Evolutionary conservation across 2,888 invertebrate species (phyloP).

Genomic region (Agrenia bidenticulata): DNA sequence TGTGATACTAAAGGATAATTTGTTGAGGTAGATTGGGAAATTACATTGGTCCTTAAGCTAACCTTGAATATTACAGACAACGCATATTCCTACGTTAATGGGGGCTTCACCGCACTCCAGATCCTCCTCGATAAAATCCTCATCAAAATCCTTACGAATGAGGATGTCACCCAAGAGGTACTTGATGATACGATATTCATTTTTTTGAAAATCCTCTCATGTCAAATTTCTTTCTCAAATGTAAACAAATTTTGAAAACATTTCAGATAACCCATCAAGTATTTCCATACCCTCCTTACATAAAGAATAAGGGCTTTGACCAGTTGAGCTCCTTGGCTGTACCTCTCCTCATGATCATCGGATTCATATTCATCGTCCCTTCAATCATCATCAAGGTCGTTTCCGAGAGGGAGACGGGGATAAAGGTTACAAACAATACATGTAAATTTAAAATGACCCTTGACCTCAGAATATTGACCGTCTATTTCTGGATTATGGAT

Average conservation of each 20-base stretch:
- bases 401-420: constrained; percentile 64
- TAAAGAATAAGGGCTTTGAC: constrained; percentile 35
- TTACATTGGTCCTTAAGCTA: no score
- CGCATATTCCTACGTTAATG: constrained; percentile 44
- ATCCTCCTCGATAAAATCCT: constrained; percentile 50
- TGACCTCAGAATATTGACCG: no score
- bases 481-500: no score
- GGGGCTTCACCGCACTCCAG: constrained; percentile 50
- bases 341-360: constrained; percentile 58
- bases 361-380: constrained; percentile 61
- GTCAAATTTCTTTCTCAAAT: not conserved
- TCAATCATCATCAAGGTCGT: constrained; percentile 62
- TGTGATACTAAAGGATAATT: no score
- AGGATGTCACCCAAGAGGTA: constrained; percentile 33
- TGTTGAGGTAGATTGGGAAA: no score
- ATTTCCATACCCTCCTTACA: constrained; percentile 62
- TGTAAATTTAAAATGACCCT: no score
- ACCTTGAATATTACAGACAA: constrained; percentile 33
- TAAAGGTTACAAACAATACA: no score
- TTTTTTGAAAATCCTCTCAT: not conserved
- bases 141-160: constrained; percentile 39
- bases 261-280: constrained; percentile 59
- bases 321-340: constrained; percentile 49
- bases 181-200: not conserved
- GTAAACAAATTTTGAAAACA: not conserved